phyloP scores from a whole-genome alignment of 1,140 invertebrate genomes.

The Diabrotica virgifera region DNA sequence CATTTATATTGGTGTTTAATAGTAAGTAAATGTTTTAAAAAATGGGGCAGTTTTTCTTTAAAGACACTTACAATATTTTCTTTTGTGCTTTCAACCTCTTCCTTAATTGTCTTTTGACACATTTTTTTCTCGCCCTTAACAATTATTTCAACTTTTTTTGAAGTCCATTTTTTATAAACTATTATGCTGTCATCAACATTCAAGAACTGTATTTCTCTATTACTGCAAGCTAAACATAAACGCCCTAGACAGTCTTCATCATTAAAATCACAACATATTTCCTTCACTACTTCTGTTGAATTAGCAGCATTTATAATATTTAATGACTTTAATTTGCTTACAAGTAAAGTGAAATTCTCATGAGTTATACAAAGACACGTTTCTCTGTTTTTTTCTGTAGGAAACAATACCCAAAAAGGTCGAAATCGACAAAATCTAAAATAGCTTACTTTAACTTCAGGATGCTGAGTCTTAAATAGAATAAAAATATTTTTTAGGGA shows the following conservation, averaged over 20 bases:
- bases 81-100: not conserved
- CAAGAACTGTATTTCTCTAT: not conserved
- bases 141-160: not conserved
- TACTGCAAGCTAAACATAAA: not conserved
- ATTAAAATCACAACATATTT: not conserved
- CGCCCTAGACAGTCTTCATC: not conserved
- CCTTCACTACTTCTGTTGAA: not conserved
- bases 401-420: not conserved
- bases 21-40: not conserved
- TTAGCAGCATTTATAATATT: not conserved
- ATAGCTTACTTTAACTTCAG: not conserved
- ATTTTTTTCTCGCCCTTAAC: not conserved
- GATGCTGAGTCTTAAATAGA: too few relatives aligned
- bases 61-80: not conserved
- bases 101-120: not conserved
- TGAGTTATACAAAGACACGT: not conserved
- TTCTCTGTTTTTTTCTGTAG: not conserved
- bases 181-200: not conserved
- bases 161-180: not conserved
- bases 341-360: not conserved
- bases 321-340: not conserved
- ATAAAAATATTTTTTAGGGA: too few relatives aligned
- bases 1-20: constrained; percentile 31
- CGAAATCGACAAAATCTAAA: not conserved
- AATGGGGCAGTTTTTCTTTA: not conserved